These are phyloP conservation scores for Pogona vitticeps DNA, from an alignment of 2,113 vertebrate species.

Conservation along the genomic window DNA sequence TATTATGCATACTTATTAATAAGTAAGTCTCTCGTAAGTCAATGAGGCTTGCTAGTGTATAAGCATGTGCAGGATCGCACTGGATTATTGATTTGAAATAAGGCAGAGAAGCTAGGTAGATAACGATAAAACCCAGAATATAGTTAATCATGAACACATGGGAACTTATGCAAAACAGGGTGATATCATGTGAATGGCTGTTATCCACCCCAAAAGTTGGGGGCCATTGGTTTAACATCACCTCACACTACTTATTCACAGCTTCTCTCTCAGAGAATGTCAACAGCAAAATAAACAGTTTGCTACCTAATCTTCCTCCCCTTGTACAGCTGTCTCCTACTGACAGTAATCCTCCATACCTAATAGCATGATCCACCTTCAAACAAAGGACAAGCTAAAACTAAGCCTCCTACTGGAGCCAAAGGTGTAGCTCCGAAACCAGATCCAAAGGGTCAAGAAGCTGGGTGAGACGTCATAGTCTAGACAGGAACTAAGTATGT, in stretches of 20 bases:
- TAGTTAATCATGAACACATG: not conserved
- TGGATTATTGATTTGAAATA: not conserved
- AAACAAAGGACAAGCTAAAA: constrained; percentile 40
- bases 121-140: not conserved
- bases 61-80: not conserved
- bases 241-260: not conserved
- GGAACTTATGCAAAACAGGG: constrained; percentile 7
- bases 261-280: constrained; percentile 4
- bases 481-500: not conserved
- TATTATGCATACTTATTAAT: not conserved
- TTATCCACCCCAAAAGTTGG: rapidly evolving
- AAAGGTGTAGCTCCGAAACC: constrained; percentile 19
- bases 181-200: not conserved
- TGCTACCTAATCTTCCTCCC: constrained; percentile 20
- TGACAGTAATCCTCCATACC: constrained; percentile 19
- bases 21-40: not conserved
- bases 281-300: constrained; percentile 25
- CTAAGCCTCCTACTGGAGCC: constrained; percentile 30
- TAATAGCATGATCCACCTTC: constrained; percentile 40
- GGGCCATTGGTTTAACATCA: constrained; percentile 13
- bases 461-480: not conserved
- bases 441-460: constrained; percentile 17
- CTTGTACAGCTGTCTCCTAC: not conserved
- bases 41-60: not conserved
- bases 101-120: not conserved